These are phyloP conservation scores for Oedothorax gibbosus DNA, from an alignment of 1,140 invertebrate species.

Conservation along the genomic window DNA sequence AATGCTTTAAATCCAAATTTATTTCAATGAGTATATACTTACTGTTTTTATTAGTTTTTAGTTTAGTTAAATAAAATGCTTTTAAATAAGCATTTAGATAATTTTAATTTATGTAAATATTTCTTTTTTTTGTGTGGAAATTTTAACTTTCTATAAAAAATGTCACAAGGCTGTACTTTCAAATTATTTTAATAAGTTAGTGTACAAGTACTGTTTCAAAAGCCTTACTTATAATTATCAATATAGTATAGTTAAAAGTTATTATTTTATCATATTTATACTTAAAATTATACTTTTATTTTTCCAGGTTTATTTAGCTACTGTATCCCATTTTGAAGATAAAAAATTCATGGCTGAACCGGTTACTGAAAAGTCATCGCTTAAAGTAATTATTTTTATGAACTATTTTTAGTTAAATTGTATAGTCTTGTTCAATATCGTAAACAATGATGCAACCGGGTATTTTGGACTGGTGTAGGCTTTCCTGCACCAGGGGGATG, in stretches of 20 bases:
- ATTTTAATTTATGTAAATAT: no score
- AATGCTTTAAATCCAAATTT: neutral
- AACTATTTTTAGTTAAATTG: no score
- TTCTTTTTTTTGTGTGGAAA: neutral
- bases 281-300: neutral
- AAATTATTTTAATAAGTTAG: neutral
- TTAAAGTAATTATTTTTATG: no score
- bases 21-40: neutral
- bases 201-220: no score
- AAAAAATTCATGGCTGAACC: conserved; percentile 36
- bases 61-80: no score
- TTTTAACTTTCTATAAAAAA: neutral
- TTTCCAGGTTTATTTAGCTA: conserved; percentile 30
- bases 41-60: neutral
- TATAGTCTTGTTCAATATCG: no score
- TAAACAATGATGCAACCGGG: no score
- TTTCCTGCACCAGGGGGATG: no score
- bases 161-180: neutral
- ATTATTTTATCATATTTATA: neutral
- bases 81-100: no score
- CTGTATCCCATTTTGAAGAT: neutral
- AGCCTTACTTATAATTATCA: no score
- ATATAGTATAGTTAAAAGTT: no score
- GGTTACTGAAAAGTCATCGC: conserved; percentile 12
- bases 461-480: no score